Evolutionary conservation across 2,888 invertebrate genomes (phyloP), one percentile per base, ranked within the genome.

Genomic region (Meghimatium bilineatum): DNA sequence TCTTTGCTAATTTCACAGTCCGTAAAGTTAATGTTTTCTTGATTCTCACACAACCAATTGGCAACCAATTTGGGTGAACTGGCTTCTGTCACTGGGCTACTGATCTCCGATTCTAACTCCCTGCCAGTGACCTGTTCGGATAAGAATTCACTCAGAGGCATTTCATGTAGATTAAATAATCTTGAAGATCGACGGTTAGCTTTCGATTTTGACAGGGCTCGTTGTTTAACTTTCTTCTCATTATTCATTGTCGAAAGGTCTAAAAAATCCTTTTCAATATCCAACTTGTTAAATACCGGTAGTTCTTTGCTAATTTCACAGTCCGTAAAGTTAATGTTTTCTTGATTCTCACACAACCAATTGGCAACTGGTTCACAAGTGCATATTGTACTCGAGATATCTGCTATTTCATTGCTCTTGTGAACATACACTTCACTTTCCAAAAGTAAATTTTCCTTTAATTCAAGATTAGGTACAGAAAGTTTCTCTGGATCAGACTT

Each of bases 181-280:
- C 81, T 60, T 29, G 81, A 81, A 26, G 74, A 74, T 23, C 74
- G 26, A 29, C 81, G 52, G 17, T 10, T 56, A 23, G 74, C 34
- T 71, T 49, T 74, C n/a, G n/a, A n/a, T n/a, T n/a, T n/a, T n/a
- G n/a, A n/a, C n/a, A n/a, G n/a, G 36, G 23, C 34, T 17, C 6
- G 34, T 2, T 71, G 10, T n/a, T 72, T 56, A 17, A 26, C 72
- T 10, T 56, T 75, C 10, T 56, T 20, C 56, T 56, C 75, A 56
- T 14, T 17, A 49, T 8, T 3, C 20, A 49, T 44, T 12, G 1
- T 29, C 29, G n/a, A n/a, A 49, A 72, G 49, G 36, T 74, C 74
- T 1, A 52, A 52, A 32, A 3, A 29, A 74, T n/a, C 49, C 8
- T 74, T 29, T 17, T 29, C 26, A 36, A 38, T 38, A 6, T 71